These are phyloP conservation scores for Pipistrellus kuhlii DNA, from an alignment of 2,797 vertebrate genomes.

Conservation along the genomic window DNA sequence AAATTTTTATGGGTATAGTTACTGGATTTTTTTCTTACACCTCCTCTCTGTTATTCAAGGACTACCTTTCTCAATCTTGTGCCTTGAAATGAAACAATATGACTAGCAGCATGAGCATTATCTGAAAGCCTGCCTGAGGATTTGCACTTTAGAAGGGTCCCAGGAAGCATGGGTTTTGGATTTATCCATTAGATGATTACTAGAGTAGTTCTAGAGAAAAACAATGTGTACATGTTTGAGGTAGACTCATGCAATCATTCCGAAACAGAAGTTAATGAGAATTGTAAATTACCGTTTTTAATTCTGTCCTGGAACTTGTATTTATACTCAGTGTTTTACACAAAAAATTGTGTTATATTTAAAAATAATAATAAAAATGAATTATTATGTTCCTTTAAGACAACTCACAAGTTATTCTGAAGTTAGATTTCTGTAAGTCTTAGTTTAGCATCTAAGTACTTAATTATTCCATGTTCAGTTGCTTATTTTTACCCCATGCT, in stretches of 20 bases:
- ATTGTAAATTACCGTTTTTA: conserved; percentile 73
- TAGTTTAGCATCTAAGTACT: background rate
- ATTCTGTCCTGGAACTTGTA: conserved; percentile 50
- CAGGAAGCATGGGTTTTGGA: conserved; percentile 40
- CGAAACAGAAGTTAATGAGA: conserved; percentile 72
- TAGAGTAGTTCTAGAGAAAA: conserved; percentile 64
- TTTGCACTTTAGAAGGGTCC: background rate
- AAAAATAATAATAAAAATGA: background rate
- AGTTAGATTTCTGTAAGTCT: background rate
- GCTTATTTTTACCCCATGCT: background rate
- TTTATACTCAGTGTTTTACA: conserved; percentile 61
- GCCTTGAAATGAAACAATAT: conserved; percentile 6
- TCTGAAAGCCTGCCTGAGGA: background rate
- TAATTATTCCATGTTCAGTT: background rate
- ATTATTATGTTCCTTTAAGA: background rate
- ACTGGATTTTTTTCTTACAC: conserved; percentile 66
- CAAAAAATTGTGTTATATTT: conserved; percentile 59
- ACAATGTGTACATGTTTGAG: conserved; percentile 72
- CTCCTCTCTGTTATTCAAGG: conserved; percentile 63
- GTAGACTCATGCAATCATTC: conserved; percentile 70
- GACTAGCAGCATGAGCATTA: accelerated
- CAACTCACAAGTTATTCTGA: background rate
- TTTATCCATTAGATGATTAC: conserved; percentile 68
- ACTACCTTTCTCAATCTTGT: conserved; percentile 65
- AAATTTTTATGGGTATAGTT: background rate